Evolutionary conservation across 37 sponge, comb jelly and placozoan species (phyloP).

Genomic region (Cliona cf. orientalis): DNA sequence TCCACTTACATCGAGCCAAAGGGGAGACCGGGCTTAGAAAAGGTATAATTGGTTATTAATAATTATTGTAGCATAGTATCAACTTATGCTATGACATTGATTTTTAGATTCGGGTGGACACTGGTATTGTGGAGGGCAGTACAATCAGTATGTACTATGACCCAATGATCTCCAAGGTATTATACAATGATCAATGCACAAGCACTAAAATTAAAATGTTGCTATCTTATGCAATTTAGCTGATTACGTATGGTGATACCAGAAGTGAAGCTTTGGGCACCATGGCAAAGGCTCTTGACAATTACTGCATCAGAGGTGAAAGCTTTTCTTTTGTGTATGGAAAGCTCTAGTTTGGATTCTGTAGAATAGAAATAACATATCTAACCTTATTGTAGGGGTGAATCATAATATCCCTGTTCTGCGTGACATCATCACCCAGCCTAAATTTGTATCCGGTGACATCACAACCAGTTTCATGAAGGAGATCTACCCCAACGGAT

Average conservation of each 20-base stretch:
- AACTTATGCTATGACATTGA: constrained; percentile 4
- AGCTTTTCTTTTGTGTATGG: too few relatives aligned
- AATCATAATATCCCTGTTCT: constrained; percentile 89
- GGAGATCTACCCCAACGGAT: constrained; percentile 94
- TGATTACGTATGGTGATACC: constrained; percentile 84
- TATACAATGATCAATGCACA: too few relatives aligned
- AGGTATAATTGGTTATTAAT: too few relatives aligned
- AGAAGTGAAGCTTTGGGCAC: constrained; percentile 76
- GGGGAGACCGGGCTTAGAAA: constrained; percentile 44
- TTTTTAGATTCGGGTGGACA: constrained; percentile 87
- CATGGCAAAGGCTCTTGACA: constrained; percentile 91
- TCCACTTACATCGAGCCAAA: constrained; percentile 88
- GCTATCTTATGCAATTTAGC: too few relatives aligned
- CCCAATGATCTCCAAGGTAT: constrained; percentile 96
- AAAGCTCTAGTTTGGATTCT: too few relatives aligned
- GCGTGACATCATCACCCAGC: constrained; percentile 83
- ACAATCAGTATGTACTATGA: constrained; percentile 97
- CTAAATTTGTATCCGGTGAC: constrained; percentile 78
- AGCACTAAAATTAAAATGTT: too few relatives aligned
- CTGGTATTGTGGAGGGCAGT: constrained; percentile 94
- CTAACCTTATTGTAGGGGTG: constrained; percentile 86
- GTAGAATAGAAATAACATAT: too few relatives aligned
- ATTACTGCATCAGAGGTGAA: constrained; percentile 95
- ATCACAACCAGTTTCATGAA: constrained; percentile 89
- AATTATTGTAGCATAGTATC: too few relatives aligned